Evolutionary conservation across 1,140 invertebrate genomes (phyloP), one percentile per base, ranked within the genome.

Genomic region (Drosophila subobscura): DNA sequence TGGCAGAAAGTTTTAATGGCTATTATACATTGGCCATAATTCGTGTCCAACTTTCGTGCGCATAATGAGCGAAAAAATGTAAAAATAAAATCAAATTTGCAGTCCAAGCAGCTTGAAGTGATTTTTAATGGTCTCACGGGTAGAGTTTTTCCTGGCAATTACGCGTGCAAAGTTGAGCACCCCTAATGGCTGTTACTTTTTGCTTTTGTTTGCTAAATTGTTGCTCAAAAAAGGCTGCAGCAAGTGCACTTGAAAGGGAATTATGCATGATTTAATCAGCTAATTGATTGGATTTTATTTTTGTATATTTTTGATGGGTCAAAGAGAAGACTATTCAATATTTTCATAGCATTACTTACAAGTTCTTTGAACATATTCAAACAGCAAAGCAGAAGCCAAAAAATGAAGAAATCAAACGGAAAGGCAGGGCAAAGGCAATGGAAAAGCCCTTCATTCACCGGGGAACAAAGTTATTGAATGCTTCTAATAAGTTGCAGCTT

Each of bases 1-100:
- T 58, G 79, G 53, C 52, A 58, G 71, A 58, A 73, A 61, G 50
- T 77, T 79, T 86, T 86, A 86, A 85, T 86, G 80, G 81, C 80
- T 60, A 86, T 77, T 85, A 86, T 86, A 71, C 80, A 77, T 85
- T 81, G 81, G 80, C 64, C 77, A 85, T 85, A 86, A 85, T 88
- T 88, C 70, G 81, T 71, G 59, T 65, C 49, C 72, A 75, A 75
- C 60, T 64, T 60, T 54, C 74, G 60, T 50, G 52, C 49, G 45
- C 76, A 86, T 77, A 79, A 80, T 63, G 64, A 67, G 73, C 56
- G 58, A 23, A 33, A 42, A 66, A 80, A 67, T 45, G 64, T 65
- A 66, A 81, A 78, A 60, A 56, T 72, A 64, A 72, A 72, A 74
- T 29, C 44, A 50, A 86, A 81, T 81, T 81, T 78, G 81, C 83